Evolutionary conservation across 92 coral and sea anemone genomes (phyloP).

Genomic region (Zoanthus gigantus): DNA sequence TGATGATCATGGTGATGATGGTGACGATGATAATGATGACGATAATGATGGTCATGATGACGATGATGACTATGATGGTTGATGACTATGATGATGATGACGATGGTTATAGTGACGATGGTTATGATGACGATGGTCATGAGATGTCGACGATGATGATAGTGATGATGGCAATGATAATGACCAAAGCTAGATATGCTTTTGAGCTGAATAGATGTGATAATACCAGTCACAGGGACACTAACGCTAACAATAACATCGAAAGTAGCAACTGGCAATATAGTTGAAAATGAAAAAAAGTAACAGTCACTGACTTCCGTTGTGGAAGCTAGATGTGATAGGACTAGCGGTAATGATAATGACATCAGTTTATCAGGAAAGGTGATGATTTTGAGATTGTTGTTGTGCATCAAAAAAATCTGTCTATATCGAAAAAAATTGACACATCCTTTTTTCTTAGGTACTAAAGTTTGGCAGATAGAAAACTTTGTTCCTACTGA

Average conservation of each 20-base stretch:
- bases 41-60: background rate
- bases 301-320: background rate
- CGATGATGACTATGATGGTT: too few relatives aligned
- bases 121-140: too few relatives aligned
- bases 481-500: constrained; percentile 94
- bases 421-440: too few relatives aligned
- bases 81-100: too few relatives aligned
- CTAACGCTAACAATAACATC: background rate
- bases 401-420: too few relatives aligned
- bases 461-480: constrained; percentile 92
- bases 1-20: too few relatives aligned
- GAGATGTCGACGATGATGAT: background rate
- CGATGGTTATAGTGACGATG: too few relatives aligned
- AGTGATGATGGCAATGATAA: background rate
- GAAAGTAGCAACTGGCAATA: background rate
- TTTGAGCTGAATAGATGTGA: background rate
- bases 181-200: background rate
- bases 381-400: too few relatives aligned
- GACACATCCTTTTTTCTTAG: constrained; percentile 36
- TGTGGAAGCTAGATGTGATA: too few relatives aligned
- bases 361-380: too few relatives aligned
- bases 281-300: background rate
- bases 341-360: too few relatives aligned
- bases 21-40: background rate
- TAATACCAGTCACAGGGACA: background rate